Conservation (phyloP, 2,888 invertebrate species). For the Agriopis leucophaearia region DNA sequence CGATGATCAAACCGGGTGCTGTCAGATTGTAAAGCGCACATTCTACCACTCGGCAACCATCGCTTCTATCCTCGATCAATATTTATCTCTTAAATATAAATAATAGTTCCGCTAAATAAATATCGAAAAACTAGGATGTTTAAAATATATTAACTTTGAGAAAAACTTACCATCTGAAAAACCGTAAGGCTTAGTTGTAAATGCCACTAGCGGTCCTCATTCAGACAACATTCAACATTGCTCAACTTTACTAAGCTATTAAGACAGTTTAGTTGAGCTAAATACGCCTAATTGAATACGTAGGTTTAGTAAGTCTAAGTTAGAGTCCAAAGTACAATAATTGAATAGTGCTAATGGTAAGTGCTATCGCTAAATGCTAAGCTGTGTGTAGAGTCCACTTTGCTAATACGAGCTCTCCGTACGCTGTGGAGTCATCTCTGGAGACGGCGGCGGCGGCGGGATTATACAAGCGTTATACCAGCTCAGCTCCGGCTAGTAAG, state of each 20-base stretch:
- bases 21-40: no score
- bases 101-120: no score
- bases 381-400: constrained; percentile 5
- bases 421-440: neutral
- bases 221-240: neutral
- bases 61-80: no score
- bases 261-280: neutral
- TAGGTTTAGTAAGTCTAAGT: neutral
- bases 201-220: neutral
- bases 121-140: no score
- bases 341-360: constrained; percentile 8
- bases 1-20: no score
- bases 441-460: neutral
- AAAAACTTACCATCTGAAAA: neutral
- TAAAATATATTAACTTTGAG: no score
- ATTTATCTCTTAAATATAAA: no score
- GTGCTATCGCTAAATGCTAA: constrained; percentile 12
- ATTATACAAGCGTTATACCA: neutral
- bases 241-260: neutral
- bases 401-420: neutral
- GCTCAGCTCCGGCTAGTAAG: neutral
- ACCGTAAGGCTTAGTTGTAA: neutral
- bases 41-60: no score
- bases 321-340: constrained; percentile 7
- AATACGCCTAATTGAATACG: neutral